A percentile compares a stretch with the other conserved stretches of the same genome.
Conservation (phyloP, 2,113 vertebrate genomes). For the Ptyas mucosa region DNA sequence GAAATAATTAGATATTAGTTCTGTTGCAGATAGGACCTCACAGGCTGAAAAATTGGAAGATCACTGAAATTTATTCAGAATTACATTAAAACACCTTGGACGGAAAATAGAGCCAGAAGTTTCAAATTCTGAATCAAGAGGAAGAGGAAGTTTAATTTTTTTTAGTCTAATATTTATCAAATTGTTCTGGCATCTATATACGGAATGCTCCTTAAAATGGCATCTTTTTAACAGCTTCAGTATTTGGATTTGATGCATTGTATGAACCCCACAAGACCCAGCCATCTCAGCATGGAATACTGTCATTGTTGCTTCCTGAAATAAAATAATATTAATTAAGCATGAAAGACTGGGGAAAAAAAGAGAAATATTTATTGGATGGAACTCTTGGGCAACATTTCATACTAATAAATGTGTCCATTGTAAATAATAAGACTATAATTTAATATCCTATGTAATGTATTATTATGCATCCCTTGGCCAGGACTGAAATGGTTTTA, state of each 20-base stretch:
- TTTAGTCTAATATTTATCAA: neutral
- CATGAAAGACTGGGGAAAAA: neutral
- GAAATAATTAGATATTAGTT: neutral
- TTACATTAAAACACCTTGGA: neutral
- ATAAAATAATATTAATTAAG: neutral
- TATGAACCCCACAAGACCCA: neutral
- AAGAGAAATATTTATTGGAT: slow-evolving; percentile 14
- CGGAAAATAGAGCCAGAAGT: neutral
- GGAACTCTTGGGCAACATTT: neutral
- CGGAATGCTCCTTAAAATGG: neutral
- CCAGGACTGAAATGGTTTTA: neutral
- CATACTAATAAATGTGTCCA: neutral
- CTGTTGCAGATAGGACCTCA: neutral
- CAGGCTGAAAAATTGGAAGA: neutral
- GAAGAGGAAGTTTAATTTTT: neutral
- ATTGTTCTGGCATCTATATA: neutral
- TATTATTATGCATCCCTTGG: neutral
- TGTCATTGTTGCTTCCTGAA: neutral
- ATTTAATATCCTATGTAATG: neutral
- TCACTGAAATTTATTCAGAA: neutral
- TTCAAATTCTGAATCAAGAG: neutral
- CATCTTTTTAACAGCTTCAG: neutral
- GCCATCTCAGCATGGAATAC: neutral
- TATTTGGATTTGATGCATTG: neutral
- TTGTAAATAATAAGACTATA: neutral